These are phyloP conservation scores for Apis mellifera DNA, from an alignment of 1,140 invertebrate genomes.

Conservation along the genomic window Amel_HAv3.1 CM009934.2:9683501-9684000, in stretches of 20 bases:
- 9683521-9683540: no score
- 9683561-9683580: no score
- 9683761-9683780: conserved; percentile 45
- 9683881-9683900: conserved; percentile 26
- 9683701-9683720: conserved; percentile 58
- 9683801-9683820: conserved; percentile 46
- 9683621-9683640: conserved; percentile 32
- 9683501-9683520: no score
- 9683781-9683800: conserved; percentile 48
- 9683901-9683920: background rate
- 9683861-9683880: conserved; percentile 49
- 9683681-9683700: conserved; percentile 46
- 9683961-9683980: conserved; percentile 1
- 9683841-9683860: conserved; percentile 57
- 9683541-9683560: no score
- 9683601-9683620: no score
- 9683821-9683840: conserved; percentile 46
- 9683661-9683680: conserved; percentile 39
- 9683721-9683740: conserved; percentile 49
- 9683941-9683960: conserved; percentile 1
- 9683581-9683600: no score
- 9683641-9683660: conserved; percentile 52
- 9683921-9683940: background rate
- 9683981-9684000: background rate
- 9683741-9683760: conserved; percentile 24